Base-by-base conservation (phyloP, 1,140 invertebrate species). In the Pygmarrhopalites habei region DNA sequence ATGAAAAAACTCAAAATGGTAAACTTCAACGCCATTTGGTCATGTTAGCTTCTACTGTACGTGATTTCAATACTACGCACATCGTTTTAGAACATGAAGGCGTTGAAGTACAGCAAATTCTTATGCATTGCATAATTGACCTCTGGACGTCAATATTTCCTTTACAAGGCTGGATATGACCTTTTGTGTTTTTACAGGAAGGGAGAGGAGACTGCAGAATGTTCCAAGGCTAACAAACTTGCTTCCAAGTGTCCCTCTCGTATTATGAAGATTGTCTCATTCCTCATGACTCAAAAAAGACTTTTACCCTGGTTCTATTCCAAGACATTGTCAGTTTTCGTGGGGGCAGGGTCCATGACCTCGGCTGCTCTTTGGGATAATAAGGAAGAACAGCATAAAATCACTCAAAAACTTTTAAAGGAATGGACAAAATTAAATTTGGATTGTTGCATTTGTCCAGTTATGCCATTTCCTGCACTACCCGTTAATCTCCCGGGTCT, bases 331-430 rank as follows among this genome's bases (percentile, higher is more conserved):
- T n/a, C n/a, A n/a, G n/a, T n/a, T n/a, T n/a, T n/a, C n/a, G 0
- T 70, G 49, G 68, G 64, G 2, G 65, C 62, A 39, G 65, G 68
- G 1, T 62, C 68, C 10, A 30, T 12, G 14, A 44, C n/a, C n/a
- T n/a, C n/a, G n/a, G n/a, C n/a, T n/a, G n/a, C n/a, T n/a, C 44
- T 70, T 21, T 70, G 69, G 69, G 61, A 65, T 46, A 62, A 62
- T 1, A 53, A n/a, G 7, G 69, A 65, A n/a, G 69, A 65, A 44
- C 64, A 67, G 41, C 32, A 51, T 19, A 60, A 63, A 52, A 30
- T 70, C 15, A 58, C 53, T 3, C 39, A 66, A 10, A 25, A 65
- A 58, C 39, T 70, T 7, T 28, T 64, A 14, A 30, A 23, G 5
- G 47, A 67, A 56, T 70, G 69, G 69, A 35, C 43, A 19, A 19